Conservation (phyloP, 1,140 invertebrate genomes). For the Leucophenga varia region DNA sequence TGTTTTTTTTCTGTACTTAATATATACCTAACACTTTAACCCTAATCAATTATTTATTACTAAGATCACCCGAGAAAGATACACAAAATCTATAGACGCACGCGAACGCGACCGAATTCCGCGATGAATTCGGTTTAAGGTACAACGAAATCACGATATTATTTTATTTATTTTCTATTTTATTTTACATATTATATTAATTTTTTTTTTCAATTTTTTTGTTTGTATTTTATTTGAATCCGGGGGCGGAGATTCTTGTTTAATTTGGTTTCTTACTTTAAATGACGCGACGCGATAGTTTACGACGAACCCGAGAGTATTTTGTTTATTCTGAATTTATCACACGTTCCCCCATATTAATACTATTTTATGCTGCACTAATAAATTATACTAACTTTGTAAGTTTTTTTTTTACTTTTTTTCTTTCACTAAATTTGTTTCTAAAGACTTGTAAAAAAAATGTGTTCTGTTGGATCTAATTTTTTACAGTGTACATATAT, state of each 20-base stretch:
- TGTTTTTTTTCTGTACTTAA: constrained; percentile 10
- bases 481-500: constrained; percentile 21
- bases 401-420: constrained; percentile 13
- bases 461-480: constrained; percentile 15
- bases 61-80: constrained; percentile 57
- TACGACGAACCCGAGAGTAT: constrained; percentile 50
- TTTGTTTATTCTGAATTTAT: constrained; percentile 33
- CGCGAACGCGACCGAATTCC: constrained; percentile 57
- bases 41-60: constrained; percentile 42
- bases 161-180: constrained; percentile 24
- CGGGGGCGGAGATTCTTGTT: constrained; percentile 51
- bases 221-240: constrained; percentile 35
- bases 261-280: constrained; percentile 20
- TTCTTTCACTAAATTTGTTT: not conserved
- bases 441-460: not conserved
- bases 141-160: constrained; percentile 57
- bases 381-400: constrained; percentile 31
- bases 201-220: constrained; percentile 26
- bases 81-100: constrained; percentile 29
- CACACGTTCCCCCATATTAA: constrained; percentile 43
- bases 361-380: not conserved
- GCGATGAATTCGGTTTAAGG: constrained; percentile 57
- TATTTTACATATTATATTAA: constrained; percentile 18
- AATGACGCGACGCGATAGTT: constrained; percentile 34
- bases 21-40: constrained; percentile 24